phyloP scores from a whole-genome alignment of 2,797 vertebrate species.

The Heteromormyrus szaboi region DNA sequence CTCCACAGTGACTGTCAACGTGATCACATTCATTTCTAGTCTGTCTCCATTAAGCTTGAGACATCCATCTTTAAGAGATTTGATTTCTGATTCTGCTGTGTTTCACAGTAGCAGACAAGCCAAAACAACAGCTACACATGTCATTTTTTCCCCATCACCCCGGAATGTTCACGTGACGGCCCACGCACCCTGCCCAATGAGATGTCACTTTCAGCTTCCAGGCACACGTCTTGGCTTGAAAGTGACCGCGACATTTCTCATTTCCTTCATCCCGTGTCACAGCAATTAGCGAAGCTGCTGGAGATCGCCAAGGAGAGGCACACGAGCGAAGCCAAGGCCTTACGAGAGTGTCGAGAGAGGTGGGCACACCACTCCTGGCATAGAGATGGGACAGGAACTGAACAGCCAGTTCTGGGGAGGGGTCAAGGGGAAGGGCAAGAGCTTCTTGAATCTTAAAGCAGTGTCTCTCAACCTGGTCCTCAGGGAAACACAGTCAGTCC shows the following conservation, averaged over 20 bases:
- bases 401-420: background rate
- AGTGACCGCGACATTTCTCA: slow-evolving; percentile 30
- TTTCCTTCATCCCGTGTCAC: slow-evolving; percentile 39
- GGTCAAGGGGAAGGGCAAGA: background rate
- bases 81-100: background rate
- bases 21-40: background rate
- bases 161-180: background rate
- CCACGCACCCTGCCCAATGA: background rate
- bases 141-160: background rate
- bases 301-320: slow-evolving; percentile 84
- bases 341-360: slow-evolving; percentile 69
- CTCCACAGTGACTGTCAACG: background rate
- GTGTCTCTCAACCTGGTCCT: background rate
- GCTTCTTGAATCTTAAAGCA: background rate
- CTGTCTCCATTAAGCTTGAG: background rate
- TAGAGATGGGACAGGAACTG: slow-evolving; percentile 1
- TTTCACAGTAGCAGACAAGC: background rate
- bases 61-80: background rate
- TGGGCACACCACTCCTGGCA: slow-evolving; percentile 45
- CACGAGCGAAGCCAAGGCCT: slow-evolving; percentile 66
- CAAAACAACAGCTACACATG: background rate
- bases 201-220: background rate
- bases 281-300: slow-evolving; percentile 80
- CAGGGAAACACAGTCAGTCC: background rate
- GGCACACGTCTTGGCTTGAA: background rate